Base-by-base conservation (phyloP, 1,140 invertebrate species). In the Drosophila sulfurigaster region DNA sequence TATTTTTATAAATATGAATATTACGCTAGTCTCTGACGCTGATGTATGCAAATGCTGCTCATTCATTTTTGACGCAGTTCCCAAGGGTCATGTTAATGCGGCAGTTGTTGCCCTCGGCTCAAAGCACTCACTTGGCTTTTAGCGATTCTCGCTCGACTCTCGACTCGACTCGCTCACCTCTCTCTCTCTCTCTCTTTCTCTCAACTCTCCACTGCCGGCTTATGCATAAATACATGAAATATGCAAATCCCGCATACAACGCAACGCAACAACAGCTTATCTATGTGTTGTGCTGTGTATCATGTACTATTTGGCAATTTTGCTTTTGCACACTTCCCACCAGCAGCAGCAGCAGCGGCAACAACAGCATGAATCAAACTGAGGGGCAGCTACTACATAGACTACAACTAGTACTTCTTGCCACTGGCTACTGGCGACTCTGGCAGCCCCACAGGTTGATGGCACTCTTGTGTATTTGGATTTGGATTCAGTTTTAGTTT, bases 51-150 rank as follows among this genome's bases (percentile, higher is more conserved):
- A 80, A 82, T 78, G 48, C 20, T 67, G 54, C 52, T 75, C 63
- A 76, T 74, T 70, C 71, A 79, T 76, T 82, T 82, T 82, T 79
- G 79, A 87, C 79, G 71, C 67, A 67, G 56, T 68, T 79, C 82
- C 85, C 78, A 25, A 57, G 64, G 74, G 81, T 52, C 78, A 75
- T 71, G 77, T 75, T 70, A 65, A 85, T 88, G 78, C 81, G 74
- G 86, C 67, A 75, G 64, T 74, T 74, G 71, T 74, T 74, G 69
- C 69, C 57, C 8, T 8, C 8, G 57, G 71, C 65, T 69, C 59
- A 60, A 72, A 75, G 73, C 73, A 65, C 73, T 75, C 73, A 46
- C 82, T 75, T 79, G 77, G 82, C 77, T 87, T 88, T 88, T 88
- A 86, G 82, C 79, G 75, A 68, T 63, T 81, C 54, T 63, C 59